Evolutionary conservation across 1,140 invertebrate species (phyloP).

Genomic region (Matsumurasca onukii): DNA sequence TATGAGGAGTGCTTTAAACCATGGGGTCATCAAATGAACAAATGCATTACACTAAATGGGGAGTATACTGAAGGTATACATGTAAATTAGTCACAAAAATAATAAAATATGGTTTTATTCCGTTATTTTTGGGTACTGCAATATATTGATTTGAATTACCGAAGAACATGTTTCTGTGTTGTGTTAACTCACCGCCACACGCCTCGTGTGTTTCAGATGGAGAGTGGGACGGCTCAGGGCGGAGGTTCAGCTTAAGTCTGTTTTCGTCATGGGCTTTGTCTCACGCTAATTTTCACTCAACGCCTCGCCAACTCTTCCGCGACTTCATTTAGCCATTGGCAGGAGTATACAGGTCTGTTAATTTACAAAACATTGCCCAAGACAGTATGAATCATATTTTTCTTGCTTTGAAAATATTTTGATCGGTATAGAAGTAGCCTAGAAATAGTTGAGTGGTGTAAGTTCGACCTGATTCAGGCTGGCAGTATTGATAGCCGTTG

Average conservation of each 20-base stretch:
- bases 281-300: conserved; percentile 35
- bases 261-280: conserved; percentile 33
- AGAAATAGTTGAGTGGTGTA: neutral
- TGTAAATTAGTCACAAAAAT: too few relatives aligned
- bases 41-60: too few relatives aligned
- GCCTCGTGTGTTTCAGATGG: too few relatives aligned
- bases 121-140: too few relatives aligned
- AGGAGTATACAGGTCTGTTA: conserved; percentile 34
- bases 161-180: too few relatives aligned
- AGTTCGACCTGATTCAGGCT: neutral
- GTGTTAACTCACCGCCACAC: too few relatives aligned
- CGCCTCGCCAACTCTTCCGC: conserved; percentile 30
- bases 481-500: neutral
- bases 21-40: too few relatives aligned
- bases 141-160: too few relatives aligned
- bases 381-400: neutral
- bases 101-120: too few relatives aligned
- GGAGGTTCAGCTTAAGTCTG: conserved; percentile 26
- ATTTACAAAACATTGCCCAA: neutral
- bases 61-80: too few relatives aligned
- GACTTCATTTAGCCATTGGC: conserved; percentile 34
- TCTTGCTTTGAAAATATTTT: neutral
- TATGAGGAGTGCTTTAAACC: too few relatives aligned
- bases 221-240: neutral
- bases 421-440: neutral